Percentiles rank a stretch among this genome's conserved stretches.
These are phyloP conservation scores for Actinia equina DNA, from an alignment of 64 coral and sea anemone species.

Conservation along the genomic window DNA sequence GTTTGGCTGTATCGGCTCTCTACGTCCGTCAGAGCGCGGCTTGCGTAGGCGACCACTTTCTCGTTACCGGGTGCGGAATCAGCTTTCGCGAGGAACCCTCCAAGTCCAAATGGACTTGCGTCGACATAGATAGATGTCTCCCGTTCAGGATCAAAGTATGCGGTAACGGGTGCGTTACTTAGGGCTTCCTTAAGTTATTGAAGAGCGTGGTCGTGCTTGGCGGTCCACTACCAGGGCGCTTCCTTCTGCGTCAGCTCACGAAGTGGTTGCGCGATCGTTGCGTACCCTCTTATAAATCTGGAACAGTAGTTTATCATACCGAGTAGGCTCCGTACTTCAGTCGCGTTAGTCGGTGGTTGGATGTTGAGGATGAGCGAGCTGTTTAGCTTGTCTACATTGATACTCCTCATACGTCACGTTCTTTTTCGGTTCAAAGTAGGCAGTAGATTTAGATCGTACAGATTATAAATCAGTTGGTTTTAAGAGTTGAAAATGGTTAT, in stretches of 20 bases:
- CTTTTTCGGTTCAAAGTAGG: no score
- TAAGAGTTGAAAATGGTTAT: no score
- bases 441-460: no score
- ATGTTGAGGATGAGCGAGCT: conserved; percentile 20
- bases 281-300: conserved; percentile 23
- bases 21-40: conserved; percentile 16
- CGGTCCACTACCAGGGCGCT: conserved; percentile 6
- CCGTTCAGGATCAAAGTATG: conserved; percentile 49
- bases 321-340: conserved; percentile 18
- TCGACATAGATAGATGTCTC: conserved; percentile 20
- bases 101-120: conserved; percentile 50
- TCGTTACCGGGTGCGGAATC: conserved; percentile 9
- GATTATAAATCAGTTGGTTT: no score
- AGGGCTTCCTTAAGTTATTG: conserved; percentile 29
- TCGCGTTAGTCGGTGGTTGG: conserved; percentile 13
- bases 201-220: conserved; percentile 29
- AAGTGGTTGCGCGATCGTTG: conserved; percentile 34
- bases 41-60: conserved; percentile 26
- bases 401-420: no score
- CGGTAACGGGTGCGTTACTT: conserved; percentile 33
- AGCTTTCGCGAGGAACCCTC: conserved; percentile 41
- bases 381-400: no score
- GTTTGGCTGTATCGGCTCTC: conserved; percentile 42
- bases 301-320: conserved; percentile 36
- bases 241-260: conserved; percentile 33